phyloP scores from a whole-genome alignment of 1,140 invertebrate species.

The Lordiphosa stackelbergi region DNA sequence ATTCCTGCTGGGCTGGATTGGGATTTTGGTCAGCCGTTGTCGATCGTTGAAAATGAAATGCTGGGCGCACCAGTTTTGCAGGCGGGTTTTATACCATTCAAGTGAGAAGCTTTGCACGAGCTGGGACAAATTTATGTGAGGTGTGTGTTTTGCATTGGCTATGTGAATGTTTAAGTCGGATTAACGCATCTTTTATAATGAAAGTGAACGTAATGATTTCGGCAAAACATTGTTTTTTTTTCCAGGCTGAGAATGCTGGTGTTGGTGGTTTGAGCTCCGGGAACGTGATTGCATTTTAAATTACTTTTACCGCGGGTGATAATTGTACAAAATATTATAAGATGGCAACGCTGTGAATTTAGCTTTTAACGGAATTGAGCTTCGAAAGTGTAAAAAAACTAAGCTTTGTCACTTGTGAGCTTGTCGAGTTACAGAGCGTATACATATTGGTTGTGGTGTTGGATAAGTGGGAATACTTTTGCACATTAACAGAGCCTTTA shows the following conservation, averaged over 20 bases:
- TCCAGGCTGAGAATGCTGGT: conserved; percentile 48
- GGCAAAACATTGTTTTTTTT: conserved; percentile 12
- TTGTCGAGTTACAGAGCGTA: conserved; percentile 30
- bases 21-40: conserved; percentile 42
- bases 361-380: not conserved
- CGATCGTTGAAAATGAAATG: conserved; percentile 47
- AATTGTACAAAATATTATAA: conserved; percentile 4
- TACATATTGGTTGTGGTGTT: conserved; percentile 21
- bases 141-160: conserved; percentile 49
- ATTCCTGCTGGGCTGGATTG: conserved; percentile 6
- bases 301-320: conserved; percentile 39
- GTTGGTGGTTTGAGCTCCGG: conserved; percentile 28
- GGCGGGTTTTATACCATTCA: conserved; percentile 53
- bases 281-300: conserved; percentile 66
- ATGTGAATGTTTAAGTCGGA: conserved; percentile 25
- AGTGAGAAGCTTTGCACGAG: conserved; percentile 27
- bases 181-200: conserved; percentile 65
- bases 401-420: not conserved
- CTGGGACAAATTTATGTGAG: conserved; percentile 59
- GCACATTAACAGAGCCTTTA: not conserved
- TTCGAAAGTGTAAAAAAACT: not conserved
- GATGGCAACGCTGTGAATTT: conserved; percentile 42
- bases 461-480: conserved; percentile 1
- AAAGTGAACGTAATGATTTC: conserved; percentile 66
- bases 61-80: conserved; percentile 54